Percentiles rank a stretch among this genome's conserved stretches.
Conservation (phyloP, 92 coral and sea anemone genomes). For the Siderastrea radians region DNA sequence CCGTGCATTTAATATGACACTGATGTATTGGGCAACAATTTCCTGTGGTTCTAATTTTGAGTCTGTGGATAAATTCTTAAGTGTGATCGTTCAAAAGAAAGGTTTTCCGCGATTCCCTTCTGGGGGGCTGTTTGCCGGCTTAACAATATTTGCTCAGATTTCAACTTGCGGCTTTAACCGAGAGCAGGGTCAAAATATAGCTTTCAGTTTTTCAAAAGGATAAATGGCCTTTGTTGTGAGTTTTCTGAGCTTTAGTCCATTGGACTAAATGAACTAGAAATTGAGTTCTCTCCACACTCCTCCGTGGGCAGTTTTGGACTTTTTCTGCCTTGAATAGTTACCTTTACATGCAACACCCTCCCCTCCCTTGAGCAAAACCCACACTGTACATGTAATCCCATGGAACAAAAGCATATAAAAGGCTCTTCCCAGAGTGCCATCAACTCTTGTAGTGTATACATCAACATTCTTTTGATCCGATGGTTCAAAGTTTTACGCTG, state of each 20-base stretch:
- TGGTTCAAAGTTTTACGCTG: not conserved
- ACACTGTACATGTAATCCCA: not conserved
- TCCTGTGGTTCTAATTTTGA: too few species aligned
- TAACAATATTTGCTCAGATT: not conserved
- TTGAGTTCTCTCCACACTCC: not conserved
- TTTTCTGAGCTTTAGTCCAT: not conserved
- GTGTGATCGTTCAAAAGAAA: not conserved
- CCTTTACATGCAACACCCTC: not conserved
- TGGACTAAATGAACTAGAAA: not conserved
- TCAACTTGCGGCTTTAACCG: not conserved
- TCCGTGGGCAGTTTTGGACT: not conserved
- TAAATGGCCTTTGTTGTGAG: not conserved
- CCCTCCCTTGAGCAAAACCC: conserved; percentile 13
- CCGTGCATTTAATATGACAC: too few species aligned
- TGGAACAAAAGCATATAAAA: not conserved
- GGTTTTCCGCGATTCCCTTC: not conserved
- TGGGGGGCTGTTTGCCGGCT: not conserved
- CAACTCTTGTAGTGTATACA: not conserved
- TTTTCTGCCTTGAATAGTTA: not conserved
- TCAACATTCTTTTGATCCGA: conserved; percentile 9
- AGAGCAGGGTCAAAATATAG: too few species aligned
- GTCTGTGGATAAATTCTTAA: not conserved
- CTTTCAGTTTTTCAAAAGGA: not conserved
- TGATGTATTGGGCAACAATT: too few species aligned
- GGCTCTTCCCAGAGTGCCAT: conserved; percentile 12